Evolutionary conservation across 2,797 vertebrate species (phyloP).

Genomic region (Tinamus major): DNA sequence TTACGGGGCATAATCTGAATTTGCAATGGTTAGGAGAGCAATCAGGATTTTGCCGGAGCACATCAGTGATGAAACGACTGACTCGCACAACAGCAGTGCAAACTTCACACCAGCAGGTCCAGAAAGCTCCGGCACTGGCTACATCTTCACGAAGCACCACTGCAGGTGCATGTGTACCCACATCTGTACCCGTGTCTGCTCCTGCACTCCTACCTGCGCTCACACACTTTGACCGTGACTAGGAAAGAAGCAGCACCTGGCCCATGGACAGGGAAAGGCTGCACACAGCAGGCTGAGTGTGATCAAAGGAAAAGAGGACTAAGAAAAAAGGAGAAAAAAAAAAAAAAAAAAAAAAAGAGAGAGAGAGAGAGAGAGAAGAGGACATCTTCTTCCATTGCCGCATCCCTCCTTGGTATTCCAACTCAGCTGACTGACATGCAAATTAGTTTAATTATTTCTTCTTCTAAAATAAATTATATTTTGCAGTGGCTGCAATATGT

Average conservation of each 20-base stretch:
- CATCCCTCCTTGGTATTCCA: conserved; percentile 59
- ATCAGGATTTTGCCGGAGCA: background rate
- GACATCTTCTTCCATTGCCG: background rate
- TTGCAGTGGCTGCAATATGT: conserved; percentile 87
- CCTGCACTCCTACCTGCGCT: background rate
- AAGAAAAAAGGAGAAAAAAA: too few species aligned
- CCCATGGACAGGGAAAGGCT: rapidly evolving
- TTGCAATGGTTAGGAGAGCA: background rate
- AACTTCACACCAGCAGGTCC: background rate
- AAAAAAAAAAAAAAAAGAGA: too few species aligned
- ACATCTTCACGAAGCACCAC: background rate
- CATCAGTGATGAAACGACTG: background rate
- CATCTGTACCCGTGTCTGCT: background rate
- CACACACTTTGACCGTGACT: too few species aligned
- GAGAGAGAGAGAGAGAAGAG: background rate
- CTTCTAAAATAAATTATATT: conserved; percentile 89
- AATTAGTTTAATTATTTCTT: conserved; percentile 89
- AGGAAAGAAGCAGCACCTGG: background rate
- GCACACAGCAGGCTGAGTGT: background rate
- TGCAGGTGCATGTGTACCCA: background rate
- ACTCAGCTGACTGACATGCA: conserved; percentile 86
- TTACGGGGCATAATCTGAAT: background rate
- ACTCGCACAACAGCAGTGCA: background rate
- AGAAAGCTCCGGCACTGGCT: background rate
- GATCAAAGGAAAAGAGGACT: background rate